Evolutionary conservation across 2,797 vertebrate genomes (phyloP).

Genomic region (Pseudocheirus occidentalis): DNA sequence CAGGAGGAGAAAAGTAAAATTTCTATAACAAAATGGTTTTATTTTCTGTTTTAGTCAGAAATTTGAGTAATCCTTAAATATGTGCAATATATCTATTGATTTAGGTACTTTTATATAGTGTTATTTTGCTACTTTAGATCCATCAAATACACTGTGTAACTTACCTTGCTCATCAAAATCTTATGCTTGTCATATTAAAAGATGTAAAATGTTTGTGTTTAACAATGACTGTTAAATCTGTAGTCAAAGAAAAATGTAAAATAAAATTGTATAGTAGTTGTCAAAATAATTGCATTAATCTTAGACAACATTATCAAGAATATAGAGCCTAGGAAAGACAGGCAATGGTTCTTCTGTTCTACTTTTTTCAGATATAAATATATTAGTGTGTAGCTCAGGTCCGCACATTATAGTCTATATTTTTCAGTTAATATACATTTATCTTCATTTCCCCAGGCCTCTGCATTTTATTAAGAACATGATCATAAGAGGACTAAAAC

Average conservation of each 20-base stretch:
- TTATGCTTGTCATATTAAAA: slow-evolving; percentile 15
- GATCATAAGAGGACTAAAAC: background rate
- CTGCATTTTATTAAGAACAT: background rate
- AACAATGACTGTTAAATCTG: background rate
- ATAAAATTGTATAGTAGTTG: background rate
- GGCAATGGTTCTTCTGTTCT: background rate
- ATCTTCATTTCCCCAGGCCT: background rate
- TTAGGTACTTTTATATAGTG: slow-evolving; percentile 40
- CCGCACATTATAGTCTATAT: background rate
- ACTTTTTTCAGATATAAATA: background rate
- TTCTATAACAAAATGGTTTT: slow-evolving; percentile 34
- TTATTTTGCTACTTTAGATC: slow-evolving; percentile 24
- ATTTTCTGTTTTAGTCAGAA: background rate
- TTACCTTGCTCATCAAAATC: slow-evolving; percentile 48
- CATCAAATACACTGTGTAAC: slow-evolving; percentile 23
- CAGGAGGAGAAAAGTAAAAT: background rate
- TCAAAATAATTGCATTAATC: background rate
- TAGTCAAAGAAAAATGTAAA: background rate
- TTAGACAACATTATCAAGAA: background rate
- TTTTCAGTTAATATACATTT: background rate
- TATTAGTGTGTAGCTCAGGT: background rate
- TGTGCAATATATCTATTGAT: slow-evolving; percentile 33
- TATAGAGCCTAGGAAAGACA: background rate
- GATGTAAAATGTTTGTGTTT: background rate
- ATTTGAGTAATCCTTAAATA: slow-evolving; percentile 37